A percentile compares a stretch with the other conserved stretches of the same genome.
phyloP scores from a whole-genome alignment of 2,797 vertebrate genomes.

The Diplodus puntazzo region DNA sequence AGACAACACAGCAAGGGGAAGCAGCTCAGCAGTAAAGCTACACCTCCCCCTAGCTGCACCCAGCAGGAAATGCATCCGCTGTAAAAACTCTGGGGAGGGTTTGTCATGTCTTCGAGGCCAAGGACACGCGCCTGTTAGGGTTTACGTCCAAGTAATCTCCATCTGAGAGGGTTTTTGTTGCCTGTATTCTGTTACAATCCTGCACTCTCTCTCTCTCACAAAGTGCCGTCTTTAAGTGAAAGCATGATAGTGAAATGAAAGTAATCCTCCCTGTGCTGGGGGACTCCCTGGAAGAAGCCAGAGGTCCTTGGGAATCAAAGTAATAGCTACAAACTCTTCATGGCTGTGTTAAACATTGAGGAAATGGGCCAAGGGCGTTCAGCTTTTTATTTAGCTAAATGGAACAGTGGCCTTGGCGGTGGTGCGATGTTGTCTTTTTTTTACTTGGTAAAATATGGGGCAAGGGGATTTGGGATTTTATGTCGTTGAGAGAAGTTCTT shows the following conservation, averaged over 20 bases:
- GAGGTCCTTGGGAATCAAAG: slow-evolving; percentile 50
- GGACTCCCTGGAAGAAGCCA: slow-evolving; percentile 15
- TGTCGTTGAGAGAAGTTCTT: slow-evolving; percentile 58
- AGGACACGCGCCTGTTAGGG: background rate
- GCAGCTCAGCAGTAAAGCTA: slow-evolving; percentile 54
- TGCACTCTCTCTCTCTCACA: slow-evolving; percentile 7
- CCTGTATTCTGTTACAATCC: background rate
- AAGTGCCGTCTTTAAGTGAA: slow-evolving; percentile 19
- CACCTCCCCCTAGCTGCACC: slow-evolving; percentile 58
- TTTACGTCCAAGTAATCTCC: slow-evolving; percentile 6
- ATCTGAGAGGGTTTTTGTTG: slow-evolving; percentile 12
- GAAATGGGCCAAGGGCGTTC: slow-evolving; percentile 76
- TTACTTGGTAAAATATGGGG: slow-evolving; percentile 68
- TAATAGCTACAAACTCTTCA: slow-evolving; percentile 54
- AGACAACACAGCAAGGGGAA: slow-evolving; percentile 48
- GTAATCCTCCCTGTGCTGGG: slow-evolving; percentile 36
- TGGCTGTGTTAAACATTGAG: slow-evolving; percentile 51
- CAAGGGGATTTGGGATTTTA: slow-evolving; percentile 72
- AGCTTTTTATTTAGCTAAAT: slow-evolving; percentile 68
- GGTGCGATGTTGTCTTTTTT: slow-evolving; percentile 60
- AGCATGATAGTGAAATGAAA: slow-evolving; percentile 39
- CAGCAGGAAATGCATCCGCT: background rate
- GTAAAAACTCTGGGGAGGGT: background rate
- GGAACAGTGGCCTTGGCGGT: slow-evolving; percentile 64
- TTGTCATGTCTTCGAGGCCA: slow-evolving; percentile 1